Conservation (phyloP, 2,797 vertebrate genomes). For the Apogon hyalosoma region DNA sequence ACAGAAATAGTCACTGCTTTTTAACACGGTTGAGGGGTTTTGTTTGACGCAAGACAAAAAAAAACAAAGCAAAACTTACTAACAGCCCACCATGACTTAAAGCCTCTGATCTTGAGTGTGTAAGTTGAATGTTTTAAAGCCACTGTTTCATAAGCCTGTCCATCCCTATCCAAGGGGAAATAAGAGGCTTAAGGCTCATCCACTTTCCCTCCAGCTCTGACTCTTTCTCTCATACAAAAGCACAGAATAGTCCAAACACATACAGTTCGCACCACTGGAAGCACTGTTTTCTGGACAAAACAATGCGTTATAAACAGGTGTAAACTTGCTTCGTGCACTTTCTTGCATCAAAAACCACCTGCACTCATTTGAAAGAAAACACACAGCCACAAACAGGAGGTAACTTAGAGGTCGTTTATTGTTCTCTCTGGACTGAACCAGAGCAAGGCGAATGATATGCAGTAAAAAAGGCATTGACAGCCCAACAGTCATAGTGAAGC, state of each 20-base stretch:
- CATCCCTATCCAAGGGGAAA: constrained; percentile 67
- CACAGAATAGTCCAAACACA: neutral
- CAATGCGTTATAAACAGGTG: neutral
- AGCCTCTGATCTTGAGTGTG: constrained; percentile 49
- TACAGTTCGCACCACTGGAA: neutral
- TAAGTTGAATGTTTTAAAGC: constrained; percentile 58
- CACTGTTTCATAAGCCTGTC: constrained; percentile 67
- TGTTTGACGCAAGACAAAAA: constrained; percentile 27
- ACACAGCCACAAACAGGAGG: constrained; percentile 21
- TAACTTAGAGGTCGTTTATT: constrained; percentile 84
- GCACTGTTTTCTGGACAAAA: no score
- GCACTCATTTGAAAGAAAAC: constrained; percentile 10
- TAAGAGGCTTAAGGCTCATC: constrained; percentile 82
- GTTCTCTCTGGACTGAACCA: constrained; percentile 72
- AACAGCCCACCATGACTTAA: neutral
- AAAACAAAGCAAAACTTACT: constrained; percentile 4
- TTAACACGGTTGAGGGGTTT: constrained; percentile 12
- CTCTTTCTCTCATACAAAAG: constrained; percentile 24
- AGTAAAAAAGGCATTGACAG: constrained; percentile 77
- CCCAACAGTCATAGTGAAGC: constrained; percentile 80
- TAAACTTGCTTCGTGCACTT: neutral
- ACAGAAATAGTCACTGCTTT: constrained; percentile 21
- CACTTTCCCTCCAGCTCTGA: constrained; percentile 59
- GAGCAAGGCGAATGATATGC: constrained; percentile 82
- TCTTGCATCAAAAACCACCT: no score